phyloP scores from a whole-genome alignment of 2,113 vertebrate species.

The Takifugu bimaculatus region DNA sequence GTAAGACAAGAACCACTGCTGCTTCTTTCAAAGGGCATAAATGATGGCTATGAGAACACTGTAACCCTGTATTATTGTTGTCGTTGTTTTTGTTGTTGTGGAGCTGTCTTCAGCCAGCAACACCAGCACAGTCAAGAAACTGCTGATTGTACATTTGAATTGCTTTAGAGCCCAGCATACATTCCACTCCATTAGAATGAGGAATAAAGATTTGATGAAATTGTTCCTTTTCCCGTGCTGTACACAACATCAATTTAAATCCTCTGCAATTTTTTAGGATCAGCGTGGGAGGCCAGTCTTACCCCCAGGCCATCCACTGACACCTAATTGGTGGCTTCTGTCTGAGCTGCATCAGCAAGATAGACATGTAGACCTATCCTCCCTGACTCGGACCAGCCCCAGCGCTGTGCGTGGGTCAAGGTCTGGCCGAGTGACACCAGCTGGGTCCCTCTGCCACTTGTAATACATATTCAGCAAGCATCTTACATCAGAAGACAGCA shows the following conservation, averaged over 20 bases:
- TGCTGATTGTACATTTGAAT: constrained; percentile 11
- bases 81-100: constrained; percentile 9
- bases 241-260: too few species aligned
- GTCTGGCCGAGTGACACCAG: constrained; percentile 53
- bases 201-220: too few species aligned
- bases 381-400: constrained; percentile 46
- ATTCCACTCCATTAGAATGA: neutral
- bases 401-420: constrained; percentile 48
- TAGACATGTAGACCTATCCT: constrained; percentile 56
- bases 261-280: neutral
- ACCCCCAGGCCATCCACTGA: constrained; percentile 31
- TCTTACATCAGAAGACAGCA: constrained; percentile 17
- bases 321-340: constrained; percentile 23
- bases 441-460: constrained; percentile 58
- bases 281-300: constrained; percentile 17
- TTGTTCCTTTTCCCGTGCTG: too few species aligned
- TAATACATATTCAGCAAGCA: constrained; percentile 20
- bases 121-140: constrained; percentile 12
- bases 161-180: neutral
- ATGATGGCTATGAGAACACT: constrained; percentile 31
- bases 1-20: constrained; percentile 48
- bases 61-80: constrained; percentile 21
- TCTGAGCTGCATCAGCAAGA: constrained; percentile 49
- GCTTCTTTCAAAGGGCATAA: constrained; percentile 52
- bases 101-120: constrained; percentile 9